phyloP scores from a whole-genome alignment of 1,140 invertebrate genomes.

The Samia ricini region DNA sequence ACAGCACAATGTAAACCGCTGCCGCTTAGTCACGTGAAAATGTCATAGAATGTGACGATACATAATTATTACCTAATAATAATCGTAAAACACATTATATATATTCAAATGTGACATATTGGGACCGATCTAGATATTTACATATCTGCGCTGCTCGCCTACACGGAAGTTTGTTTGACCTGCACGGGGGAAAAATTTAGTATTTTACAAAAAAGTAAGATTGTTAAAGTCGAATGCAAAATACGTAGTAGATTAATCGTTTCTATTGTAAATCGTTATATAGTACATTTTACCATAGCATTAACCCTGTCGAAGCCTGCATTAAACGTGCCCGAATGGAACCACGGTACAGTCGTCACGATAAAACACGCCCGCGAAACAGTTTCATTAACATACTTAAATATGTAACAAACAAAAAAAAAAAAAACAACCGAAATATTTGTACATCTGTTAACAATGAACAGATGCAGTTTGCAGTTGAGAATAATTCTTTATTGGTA shows the following conservation, averaged over 20 bases:
- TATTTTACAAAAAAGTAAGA: neutral
- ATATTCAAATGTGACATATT: neutral
- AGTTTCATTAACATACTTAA: neutral
- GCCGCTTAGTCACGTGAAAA: no score
- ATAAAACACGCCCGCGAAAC: conserved; percentile 8
- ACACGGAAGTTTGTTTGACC: neutral
- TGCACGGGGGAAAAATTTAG: neutral
- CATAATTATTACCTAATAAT: no score
- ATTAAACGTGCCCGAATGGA: conserved; percentile 25
- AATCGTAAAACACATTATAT: neutral
- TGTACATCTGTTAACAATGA: neutral
- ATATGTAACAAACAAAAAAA: neutral
- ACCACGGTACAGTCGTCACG: conserved; percentile 31
- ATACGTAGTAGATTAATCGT: conserved; percentile 50
- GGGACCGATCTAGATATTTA: neutral
- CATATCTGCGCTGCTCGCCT: neutral
- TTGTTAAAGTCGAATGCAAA: conserved; percentile 32
- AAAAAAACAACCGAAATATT: no score
- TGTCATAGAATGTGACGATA: no score
- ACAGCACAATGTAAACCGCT: no score
- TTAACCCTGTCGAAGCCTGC: conserved; percentile 32
- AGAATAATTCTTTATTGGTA: neutral
- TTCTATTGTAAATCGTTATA: conserved; percentile 42
- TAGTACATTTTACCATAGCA: conserved; percentile 46
- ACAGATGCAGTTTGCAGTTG: neutral